These are phyloP conservation scores for Atlantisia rogersi DNA, from an alignment of 2,113 vertebrate genomes.

Conservation along the genomic window DNA sequence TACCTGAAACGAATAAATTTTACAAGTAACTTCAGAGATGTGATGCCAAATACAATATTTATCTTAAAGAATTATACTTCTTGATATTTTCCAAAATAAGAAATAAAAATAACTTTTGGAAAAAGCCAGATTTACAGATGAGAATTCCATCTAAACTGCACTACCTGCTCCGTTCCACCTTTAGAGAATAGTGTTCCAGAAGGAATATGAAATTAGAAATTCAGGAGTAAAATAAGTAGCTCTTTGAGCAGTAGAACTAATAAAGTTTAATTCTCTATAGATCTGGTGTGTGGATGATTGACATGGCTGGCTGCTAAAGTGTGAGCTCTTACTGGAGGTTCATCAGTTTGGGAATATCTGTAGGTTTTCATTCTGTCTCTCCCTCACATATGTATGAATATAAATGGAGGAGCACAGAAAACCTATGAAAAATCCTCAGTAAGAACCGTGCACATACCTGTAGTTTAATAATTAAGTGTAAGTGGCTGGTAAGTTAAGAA, in stretches of 20 bases:
- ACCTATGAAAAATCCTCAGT: neutral
- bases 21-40: neutral
- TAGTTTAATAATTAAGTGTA: neutral
- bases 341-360: neutral
- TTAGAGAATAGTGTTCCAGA: neutral
- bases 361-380: neutral
- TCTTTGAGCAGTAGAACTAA: neutral
- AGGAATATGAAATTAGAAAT: neutral
- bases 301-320: neutral
- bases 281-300: neutral
- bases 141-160: neutral
- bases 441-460: neutral
- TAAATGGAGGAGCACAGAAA: neutral
- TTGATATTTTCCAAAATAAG: neutral
- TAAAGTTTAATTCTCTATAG: neutral
- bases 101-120: neutral
- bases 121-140: neutral
- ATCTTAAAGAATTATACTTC: neutral
- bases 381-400: neutral
- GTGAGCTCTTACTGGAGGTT: neutral
- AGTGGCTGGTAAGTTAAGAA: neutral
- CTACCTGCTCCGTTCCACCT: neutral
- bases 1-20: neutral
- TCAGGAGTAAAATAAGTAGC: neutral
- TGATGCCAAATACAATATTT: neutral